These are phyloP conservation scores for Macheiramphus alcinus DNA, from an alignment of 2,113 vertebrate genomes.

Conservation along the genomic window DNA sequence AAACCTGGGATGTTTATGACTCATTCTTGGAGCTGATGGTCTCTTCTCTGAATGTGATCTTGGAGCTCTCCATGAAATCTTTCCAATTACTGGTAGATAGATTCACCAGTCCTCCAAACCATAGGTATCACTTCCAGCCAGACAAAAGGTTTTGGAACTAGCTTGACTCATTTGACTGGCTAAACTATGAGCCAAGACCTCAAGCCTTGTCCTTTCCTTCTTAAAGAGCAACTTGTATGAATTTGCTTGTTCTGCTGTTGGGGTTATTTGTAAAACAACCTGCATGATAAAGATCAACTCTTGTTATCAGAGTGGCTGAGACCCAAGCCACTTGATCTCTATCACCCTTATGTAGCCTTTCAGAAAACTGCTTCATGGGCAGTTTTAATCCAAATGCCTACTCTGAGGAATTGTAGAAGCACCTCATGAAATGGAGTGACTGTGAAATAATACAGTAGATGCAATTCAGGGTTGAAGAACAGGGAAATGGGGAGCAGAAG, in stretches of 20 bases:
- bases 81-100: neutral
- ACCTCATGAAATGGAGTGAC: neutral
- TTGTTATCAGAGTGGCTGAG: neutral
- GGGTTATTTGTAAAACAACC: neutral
- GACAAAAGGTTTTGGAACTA: neutral
- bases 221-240: neutral
- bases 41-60: neutral
- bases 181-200: neutral
- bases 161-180: neutral
- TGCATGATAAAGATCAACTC: neutral
- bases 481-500: neutral
- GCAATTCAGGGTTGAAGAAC: neutral
- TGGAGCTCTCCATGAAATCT: neutral
- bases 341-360: neutral
- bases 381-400: neutral
- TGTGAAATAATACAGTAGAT: neutral
- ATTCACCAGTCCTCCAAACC: neutral
- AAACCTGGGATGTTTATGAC: neutral
- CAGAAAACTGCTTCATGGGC: neutral
- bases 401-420: neutral
- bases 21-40: neutral
- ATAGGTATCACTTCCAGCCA: neutral
- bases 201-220: neutral
- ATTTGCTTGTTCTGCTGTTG: neutral
- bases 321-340: neutral